phyloP scores from a whole-genome alignment of 1,140 invertebrate genomes.

The Paralvinella palmiformis region DNA sequence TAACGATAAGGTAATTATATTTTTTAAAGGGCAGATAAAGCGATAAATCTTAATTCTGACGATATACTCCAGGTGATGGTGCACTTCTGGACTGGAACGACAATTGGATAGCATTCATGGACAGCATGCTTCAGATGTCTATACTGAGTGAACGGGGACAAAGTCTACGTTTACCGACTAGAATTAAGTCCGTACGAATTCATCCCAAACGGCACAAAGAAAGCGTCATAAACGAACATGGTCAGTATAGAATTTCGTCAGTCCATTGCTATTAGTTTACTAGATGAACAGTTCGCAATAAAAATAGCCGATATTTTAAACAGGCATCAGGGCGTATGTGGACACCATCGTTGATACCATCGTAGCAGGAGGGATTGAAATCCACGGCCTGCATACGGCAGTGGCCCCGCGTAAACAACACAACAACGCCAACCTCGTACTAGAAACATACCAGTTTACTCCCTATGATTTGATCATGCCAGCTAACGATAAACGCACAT shows the following conservation, averaged over 20 bases:
- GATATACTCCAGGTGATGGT: neutral
- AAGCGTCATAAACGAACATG: neutral
- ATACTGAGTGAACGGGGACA: slow-evolving; percentile 67
- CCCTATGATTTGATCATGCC: slow-evolving; percentile 59
- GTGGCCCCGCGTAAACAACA: slow-evolving; percentile 69
- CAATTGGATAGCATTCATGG: slow-evolving; percentile 62
- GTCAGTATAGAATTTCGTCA: too few relatives aligned
- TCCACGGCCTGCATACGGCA: slow-evolving; percentile 83
- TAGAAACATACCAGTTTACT: slow-evolving; percentile 77
- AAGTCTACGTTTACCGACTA: slow-evolving; percentile 78
- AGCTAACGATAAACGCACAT: neutral
- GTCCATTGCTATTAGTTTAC: too few relatives aligned
- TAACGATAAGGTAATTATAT: too few relatives aligned
- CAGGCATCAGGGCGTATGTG: neutral
- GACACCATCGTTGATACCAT: neutral
- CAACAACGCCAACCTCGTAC: slow-evolving; percentile 65
- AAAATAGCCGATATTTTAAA: too few relatives aligned
- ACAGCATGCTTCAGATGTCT: slow-evolving; percentile 88
- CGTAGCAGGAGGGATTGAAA: slow-evolving; percentile 76
- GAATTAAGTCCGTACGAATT: slow-evolving; percentile 72
- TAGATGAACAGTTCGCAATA: too few relatives aligned
- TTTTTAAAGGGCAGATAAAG: too few relatives aligned
- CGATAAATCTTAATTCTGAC: too few relatives aligned
- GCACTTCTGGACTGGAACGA: neutral
- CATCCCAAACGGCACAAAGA: slow-evolving; percentile 57